phyloP scores from a whole-genome alignment of 2,797 vertebrate species.

The Myripristis jacobus region DNA sequence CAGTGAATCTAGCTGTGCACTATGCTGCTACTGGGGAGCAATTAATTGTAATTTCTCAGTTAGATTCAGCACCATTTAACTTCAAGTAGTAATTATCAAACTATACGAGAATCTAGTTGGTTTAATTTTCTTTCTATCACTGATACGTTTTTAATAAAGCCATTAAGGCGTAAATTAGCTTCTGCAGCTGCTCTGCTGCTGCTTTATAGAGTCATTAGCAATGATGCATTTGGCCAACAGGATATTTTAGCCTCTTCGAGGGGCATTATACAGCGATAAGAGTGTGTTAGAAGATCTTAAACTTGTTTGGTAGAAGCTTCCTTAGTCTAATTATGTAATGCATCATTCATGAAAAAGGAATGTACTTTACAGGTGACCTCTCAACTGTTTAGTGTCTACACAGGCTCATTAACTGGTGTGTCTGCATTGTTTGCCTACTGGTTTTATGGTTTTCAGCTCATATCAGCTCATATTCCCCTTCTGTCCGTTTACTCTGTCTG shows the following conservation, averaged over 20 bases:
- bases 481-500: neutral
- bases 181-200: constrained; percentile 73
- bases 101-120: constrained; percentile 53
- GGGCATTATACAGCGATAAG: constrained; percentile 60
- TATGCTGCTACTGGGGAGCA: constrained; percentile 31
- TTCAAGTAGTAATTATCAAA: constrained; percentile 69
- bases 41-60: constrained; percentile 63
- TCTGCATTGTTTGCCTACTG: constrained; percentile 27
- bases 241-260: constrained; percentile 69
- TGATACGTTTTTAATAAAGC: constrained; percentile 81
- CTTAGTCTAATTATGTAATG: constrained; percentile 50
- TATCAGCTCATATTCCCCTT: constrained; percentile 15
- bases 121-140: constrained; percentile 75
- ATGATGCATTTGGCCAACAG: constrained; percentile 74
- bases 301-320: constrained; percentile 58
- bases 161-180: constrained; percentile 76
- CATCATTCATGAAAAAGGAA: constrained; percentile 44
- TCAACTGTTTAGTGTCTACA: neutral
- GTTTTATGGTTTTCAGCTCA: constrained; percentile 26
- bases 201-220: constrained; percentile 75
- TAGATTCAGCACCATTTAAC: constrained; percentile 61
- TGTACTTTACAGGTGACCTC: constrained; percentile 66
- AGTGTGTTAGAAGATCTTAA: constrained; percentile 64
- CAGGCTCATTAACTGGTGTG: neutral
- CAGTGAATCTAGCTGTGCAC: constrained; percentile 30